Conservation (phyloP, 2,888 invertebrate genomes). For the Monoplex corrugatus region DNA sequence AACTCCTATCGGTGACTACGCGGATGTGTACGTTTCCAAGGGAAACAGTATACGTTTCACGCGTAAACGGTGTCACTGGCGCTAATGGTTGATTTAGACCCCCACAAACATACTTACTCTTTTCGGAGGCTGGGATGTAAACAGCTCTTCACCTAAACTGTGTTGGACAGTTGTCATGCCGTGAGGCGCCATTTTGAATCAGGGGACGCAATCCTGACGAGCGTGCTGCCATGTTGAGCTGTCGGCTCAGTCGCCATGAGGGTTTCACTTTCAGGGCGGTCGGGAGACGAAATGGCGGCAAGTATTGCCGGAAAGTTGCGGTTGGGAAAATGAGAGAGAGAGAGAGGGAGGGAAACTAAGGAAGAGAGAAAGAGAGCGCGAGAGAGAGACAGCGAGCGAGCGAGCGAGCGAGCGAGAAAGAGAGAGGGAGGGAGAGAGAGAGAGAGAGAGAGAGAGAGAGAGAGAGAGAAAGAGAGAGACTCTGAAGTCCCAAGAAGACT, state of each 20-base stretch:
- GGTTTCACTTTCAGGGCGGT: not conserved
- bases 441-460: too few relatives aligned
- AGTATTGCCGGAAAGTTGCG: not conserved
- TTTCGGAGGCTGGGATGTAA: not conserved
- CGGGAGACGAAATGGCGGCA: not conserved
- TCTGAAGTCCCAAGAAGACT: too few relatives aligned
- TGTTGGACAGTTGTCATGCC: not conserved
- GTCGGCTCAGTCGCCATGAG: not conserved
- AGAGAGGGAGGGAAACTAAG: too few relatives aligned
- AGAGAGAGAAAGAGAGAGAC: too few relatives aligned
- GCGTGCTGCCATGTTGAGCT: not conserved
- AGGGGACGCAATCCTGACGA: constrained; percentile 4
- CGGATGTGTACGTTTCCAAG: not conserved
- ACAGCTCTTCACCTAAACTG: not conserved
- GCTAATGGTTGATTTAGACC: not conserved
- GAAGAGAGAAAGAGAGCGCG: too few relatives aligned
- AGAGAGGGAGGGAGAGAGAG: too few relatives aligned
- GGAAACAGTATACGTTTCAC: constrained; percentile 8
- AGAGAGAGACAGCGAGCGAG: too few relatives aligned
- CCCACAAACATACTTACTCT: not conserved
- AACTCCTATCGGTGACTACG: not conserved
- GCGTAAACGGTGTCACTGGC: constrained; percentile 22
- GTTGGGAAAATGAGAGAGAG: too few relatives aligned
- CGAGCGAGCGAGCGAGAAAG: too few relatives aligned
- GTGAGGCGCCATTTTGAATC: constrained; percentile 36